Evolutionary conservation across 2,797 vertebrate species (phyloP), one percentile per base, ranked within the genome.

Genomic region (Notamacropus eugenii): DNA sequence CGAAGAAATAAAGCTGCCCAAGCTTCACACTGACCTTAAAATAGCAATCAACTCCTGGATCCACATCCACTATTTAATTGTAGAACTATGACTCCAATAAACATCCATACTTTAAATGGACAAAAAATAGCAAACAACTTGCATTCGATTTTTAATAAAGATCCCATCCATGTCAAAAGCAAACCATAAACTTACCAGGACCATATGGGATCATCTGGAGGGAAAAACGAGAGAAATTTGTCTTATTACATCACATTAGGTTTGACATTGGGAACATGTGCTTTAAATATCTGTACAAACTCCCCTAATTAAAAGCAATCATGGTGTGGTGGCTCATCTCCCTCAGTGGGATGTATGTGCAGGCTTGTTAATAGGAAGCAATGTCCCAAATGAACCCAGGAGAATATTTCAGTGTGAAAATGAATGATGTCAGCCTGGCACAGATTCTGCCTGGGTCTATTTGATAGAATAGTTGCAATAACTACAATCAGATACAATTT

Each of bases 281-380:
- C n/a, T 96, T 98, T 92, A 96, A 94, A 91, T 96, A 96, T 91
- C 95, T 95, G 58, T 54, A 93, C n/a, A 92, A 0, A 52, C 59
- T 90, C 57, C 91, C 90, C 29, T 96, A 96, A 94, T 93, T 97
- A 97, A 94, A 94, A 96, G 2, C 40, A 94, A 96, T 56, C 16
- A 10, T 94, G 9, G 3, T 58, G 4, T 67, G 54, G 55, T 92
- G 92, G 50, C 54, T 94, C 54, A 40, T 59, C 40, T 94, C 93
- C 24, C n/a, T 50, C 56, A 97, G 16, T 34, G 46, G 8, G 31
- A 0, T 91, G 57, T 92, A 93, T n/a, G n/a, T 46, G 24, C 55
- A 22, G 50, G 62, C 90, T 95, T 97, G 12, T 93, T 57, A 92
- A 90, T 55, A 90, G 93, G 91, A 92, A 94, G 92, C 6, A 62